Conservation (phyloP, 1,140 invertebrate genomes). For the Xylocopa sonorina region DNA sequence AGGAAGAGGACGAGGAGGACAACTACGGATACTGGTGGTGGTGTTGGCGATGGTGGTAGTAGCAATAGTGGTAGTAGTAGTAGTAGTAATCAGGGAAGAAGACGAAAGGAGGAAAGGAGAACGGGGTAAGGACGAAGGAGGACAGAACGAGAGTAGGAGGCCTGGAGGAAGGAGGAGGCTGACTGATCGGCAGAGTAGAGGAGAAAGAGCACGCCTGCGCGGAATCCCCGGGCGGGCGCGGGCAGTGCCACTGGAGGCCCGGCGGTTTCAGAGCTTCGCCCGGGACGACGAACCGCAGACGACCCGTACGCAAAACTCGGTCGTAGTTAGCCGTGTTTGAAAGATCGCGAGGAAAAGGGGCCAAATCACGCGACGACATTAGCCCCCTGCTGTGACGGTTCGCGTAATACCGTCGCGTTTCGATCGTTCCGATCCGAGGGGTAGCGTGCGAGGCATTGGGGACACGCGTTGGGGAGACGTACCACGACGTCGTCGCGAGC, state of each 20-base stretch:
- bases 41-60: not conserved
- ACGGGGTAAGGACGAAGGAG: conserved; percentile 25
- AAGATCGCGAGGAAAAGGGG: conserved; percentile 16
- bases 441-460: not conserved
- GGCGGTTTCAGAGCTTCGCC: conserved; percentile 82
- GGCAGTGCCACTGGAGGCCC: conserved; percentile 80
- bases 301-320: conserved; percentile 66
- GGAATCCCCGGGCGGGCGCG: conserved; percentile 80
- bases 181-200: conserved; percentile 67
- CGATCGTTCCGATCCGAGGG: not conserved
- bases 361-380: conserved; percentile 24
- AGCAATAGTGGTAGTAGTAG: not conserved
- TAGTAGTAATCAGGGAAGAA: conserved; percentile 40
- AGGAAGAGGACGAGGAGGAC: conserved; percentile 3
- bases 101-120: conserved; percentile 11
- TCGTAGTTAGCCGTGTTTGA: conserved; percentile 54
- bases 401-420: not conserved
- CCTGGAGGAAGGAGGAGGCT: conserved; percentile 65
- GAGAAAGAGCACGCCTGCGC: conserved; percentile 79
- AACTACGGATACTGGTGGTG: not conserved
- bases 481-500: not conserved
- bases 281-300: conserved; percentile 77
- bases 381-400: conserved; percentile 15
- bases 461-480: not conserved
- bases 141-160: conserved; percentile 22